A percentile compares a stretch with the other conserved stretches of the same genome.
phyloP scores from a whole-genome alignment of 2,797 vertebrate species.

The Hoplostethus atlanticus region DNA sequence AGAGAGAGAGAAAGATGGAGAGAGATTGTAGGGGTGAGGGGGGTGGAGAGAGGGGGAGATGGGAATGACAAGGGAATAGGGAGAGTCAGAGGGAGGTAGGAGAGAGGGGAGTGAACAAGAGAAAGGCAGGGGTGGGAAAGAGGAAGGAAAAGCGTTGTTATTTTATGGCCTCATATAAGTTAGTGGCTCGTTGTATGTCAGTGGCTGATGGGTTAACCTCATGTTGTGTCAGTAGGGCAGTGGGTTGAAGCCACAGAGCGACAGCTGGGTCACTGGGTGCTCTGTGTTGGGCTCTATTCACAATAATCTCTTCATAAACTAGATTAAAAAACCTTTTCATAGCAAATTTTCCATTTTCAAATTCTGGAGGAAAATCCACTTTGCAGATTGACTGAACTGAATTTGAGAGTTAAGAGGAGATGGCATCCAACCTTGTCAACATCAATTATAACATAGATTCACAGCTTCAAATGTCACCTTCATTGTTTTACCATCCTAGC shows the following conservation, averaged over 20 bases:
- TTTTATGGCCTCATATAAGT: slow-evolving; percentile 3
- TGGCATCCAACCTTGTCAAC: too few species aligned
- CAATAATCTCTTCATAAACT: not conserved
- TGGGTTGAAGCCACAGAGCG: not conserved
- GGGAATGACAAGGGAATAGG: not conserved
- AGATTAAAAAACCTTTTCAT: too few species aligned
- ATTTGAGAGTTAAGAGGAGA: not conserved
- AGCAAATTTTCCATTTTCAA: too few species aligned
- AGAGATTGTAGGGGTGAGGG: slow-evolving; percentile 1
- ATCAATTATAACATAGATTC: too few species aligned
- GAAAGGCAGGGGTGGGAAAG: not conserved
- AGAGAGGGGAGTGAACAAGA: too few species aligned
- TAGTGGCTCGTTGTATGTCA: not conserved
- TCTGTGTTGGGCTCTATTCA: not conserved
- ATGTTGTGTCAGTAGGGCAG: not conserved
- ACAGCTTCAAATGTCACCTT: too few species aligned
- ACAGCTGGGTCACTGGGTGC: not conserved
- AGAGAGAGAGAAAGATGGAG: slow-evolving; percentile 5
- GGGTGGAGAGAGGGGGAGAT: not conserved
- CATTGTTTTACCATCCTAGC: too few species aligned
- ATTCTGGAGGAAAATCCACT: not conserved
- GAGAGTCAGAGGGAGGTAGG: not conserved
- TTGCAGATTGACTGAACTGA: too few species aligned
- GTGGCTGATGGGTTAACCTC: slow-evolving; percentile 5
- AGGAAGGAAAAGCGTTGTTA: not conserved